Percentiles rank a stretch among this genome's conserved stretches.
Evolutionary conservation across 1,140 invertebrate genomes (phyloP).

Genomic region (Bradysia coprophila): DNA sequence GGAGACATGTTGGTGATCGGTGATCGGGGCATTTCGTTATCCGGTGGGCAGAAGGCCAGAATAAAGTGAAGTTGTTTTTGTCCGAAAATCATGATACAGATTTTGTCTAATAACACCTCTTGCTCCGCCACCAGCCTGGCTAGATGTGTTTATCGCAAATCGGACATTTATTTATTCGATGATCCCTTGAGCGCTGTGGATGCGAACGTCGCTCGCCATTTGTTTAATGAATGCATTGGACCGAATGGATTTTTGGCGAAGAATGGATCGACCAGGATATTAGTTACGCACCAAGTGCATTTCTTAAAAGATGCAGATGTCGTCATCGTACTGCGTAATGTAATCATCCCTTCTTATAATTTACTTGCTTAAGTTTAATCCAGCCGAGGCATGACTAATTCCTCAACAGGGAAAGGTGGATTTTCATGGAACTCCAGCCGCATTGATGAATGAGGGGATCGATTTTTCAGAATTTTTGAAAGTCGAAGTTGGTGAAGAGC

Average conservation of each 20-base stretch:
- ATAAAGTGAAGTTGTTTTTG: slow-evolving; percentile 49
- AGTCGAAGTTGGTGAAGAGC: no score
- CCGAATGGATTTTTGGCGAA: slow-evolving; percentile 21
- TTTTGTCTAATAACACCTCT: neutral
- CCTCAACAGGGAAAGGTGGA: no score
- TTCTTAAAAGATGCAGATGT: slow-evolving; percentile 45
- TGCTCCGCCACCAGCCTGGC: slow-evolving; percentile 30
- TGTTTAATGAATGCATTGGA: slow-evolving; percentile 24
- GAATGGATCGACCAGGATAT: slow-evolving; percentile 33
- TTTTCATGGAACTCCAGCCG: neutral
- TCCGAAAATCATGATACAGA: no score
- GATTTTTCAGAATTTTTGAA: no score
- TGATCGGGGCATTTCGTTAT: slow-evolving; percentile 54
- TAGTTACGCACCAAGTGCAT: slow-evolving; percentile 65
- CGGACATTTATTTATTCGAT: slow-evolving; percentile 61
- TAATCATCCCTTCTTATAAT: neutral
- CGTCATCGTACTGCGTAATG: slow-evolving; percentile 46
- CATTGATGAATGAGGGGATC: neutral
- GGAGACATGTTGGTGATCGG: slow-evolving; percentile 61
- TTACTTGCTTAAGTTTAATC: no score
- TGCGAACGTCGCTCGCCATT: slow-evolving; percentile 42
- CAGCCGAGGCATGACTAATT: no score
- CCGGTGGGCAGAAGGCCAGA: slow-evolving; percentile 64
- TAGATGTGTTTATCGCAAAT: slow-evolving; percentile 38
- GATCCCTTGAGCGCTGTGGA: slow-evolving; percentile 64